These are phyloP conservation scores for Euglossa dilemma DNA, from an alignment of 1,140 invertebrate species.

Conservation along the genomic window DNA sequence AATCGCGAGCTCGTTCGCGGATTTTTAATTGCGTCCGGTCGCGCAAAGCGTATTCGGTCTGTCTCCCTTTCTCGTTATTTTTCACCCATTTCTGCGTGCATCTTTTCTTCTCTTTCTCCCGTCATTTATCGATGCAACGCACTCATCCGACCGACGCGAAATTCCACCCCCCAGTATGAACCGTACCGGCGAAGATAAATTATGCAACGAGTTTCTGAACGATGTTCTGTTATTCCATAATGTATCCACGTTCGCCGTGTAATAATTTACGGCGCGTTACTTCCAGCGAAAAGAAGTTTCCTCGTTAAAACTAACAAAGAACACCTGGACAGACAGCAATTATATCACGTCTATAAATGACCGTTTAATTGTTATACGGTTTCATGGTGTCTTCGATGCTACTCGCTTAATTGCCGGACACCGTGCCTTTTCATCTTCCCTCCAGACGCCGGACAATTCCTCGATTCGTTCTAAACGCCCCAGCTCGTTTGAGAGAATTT, in stretches of 20 bases:
- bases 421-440: background rate
- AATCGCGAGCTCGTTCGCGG: background rate
- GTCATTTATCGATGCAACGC: background rate
- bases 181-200: slow-evolving; percentile 28
- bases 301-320: slow-evolving; percentile 48
- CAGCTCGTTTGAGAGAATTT: background rate
- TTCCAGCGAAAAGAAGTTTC: slow-evolving; percentile 7
- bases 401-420: background rate
- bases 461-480: background rate
- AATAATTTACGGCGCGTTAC: slow-evolving; percentile 21
- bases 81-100: no score
- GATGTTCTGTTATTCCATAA: background rate
- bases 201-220: background rate
- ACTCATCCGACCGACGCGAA: background rate
- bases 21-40: background rate
- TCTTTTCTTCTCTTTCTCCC: background rate
- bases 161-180: background rate
- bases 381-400: background rate
- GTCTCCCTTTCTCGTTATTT: background rate
- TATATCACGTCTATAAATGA: slow-evolving; percentile 12
- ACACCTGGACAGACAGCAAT: slow-evolving; percentile 5
- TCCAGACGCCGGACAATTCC: background rate
- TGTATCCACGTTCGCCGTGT: slow-evolving; percentile 1
- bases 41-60: background rate
- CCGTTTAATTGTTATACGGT: slow-evolving; percentile 23